These are phyloP conservation scores for Rhamphomyia laevipes DNA, from an alignment of 2,888 invertebrate genomes.

Conservation along the genomic window DNA sequence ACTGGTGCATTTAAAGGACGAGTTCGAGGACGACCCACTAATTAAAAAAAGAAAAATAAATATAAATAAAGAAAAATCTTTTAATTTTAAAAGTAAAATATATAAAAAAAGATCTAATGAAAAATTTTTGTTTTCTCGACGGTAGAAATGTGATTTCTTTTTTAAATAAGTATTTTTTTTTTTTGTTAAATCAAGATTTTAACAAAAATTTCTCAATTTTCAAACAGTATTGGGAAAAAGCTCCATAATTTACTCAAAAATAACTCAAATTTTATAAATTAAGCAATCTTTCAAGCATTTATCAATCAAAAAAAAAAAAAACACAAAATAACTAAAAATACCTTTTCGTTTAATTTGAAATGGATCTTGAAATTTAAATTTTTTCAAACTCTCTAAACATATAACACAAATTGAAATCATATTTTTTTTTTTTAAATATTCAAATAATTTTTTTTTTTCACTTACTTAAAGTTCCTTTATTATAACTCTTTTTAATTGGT, in stretches of 20 bases:
- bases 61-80: constrained; percentile 16
- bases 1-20: constrained; percentile 20
- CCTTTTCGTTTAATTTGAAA: constrained; percentile 35
- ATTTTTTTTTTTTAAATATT: constrained; percentile 4
- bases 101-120: no score
- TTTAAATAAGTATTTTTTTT: no score
- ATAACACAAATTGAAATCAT: neutral
- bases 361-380: constrained; percentile 28
- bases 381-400: constrained; percentile 10
- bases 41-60: constrained; percentile 15
- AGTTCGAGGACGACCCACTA: constrained; percentile 42
- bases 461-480: neutral
- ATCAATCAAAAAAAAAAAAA: no score
- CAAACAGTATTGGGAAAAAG: neutral
- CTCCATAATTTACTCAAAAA: constrained; percentile 7
- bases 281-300: no score
- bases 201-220: no score
- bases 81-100: constrained; percentile 9
- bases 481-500: neutral
- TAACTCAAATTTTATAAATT: no score
- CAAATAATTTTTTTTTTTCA: neutral
- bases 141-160: no score
- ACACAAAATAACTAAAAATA: constrained; percentile 16
- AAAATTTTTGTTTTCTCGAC: no score
- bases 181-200: no score